Evolutionary conservation across 2,888 invertebrate species (phyloP).

Genomic region (Synergus gifuensis): DNA sequence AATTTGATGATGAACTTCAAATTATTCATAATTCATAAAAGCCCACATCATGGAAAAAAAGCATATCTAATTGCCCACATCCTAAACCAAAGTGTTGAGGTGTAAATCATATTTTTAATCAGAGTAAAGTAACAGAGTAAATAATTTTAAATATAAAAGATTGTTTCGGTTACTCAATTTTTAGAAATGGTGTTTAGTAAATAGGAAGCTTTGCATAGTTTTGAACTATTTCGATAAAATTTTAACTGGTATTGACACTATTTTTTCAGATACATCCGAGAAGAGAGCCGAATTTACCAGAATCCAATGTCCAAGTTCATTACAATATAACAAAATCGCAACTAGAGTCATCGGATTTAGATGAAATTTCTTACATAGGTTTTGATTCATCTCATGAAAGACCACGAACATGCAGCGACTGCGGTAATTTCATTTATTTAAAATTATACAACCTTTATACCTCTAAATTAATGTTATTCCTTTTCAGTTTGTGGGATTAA

Average conservation of each 20-base stretch:
- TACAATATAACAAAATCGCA: conserved; percentile 62
- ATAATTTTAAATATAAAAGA: conserved; percentile 16
- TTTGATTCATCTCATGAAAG: conserved; percentile 59
- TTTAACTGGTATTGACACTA: neutral
- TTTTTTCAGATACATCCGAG: conserved; percentile 41
- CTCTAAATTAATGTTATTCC: neutral
- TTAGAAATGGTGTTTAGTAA: neutral
- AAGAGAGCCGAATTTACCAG: conserved; percentile 53
- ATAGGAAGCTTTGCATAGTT: neutral
- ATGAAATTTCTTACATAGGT: conserved; percentile 63
- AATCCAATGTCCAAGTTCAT: conserved; percentile 62
- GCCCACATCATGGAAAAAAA: conserved; percentile 21
- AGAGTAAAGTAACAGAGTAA: neutral
- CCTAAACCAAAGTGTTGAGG: conserved; percentile 2
- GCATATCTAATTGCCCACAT: conserved; percentile 40
- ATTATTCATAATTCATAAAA: neutral
- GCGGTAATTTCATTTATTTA: conserved; percentile 65
- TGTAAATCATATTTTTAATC: conserved; percentile 34
- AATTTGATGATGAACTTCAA: neutral
- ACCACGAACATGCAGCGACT: conserved; percentile 69
- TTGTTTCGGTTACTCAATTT: conserved; percentile 7
- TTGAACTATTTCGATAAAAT: neutral
- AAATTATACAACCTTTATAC: neutral
- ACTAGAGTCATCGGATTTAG: conserved; percentile 49
- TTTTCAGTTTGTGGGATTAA: conserved; percentile 81